Percentiles rank a stretch among this genome's conserved stretches.
phyloP scores from a whole-genome alignment of 1,140 invertebrate genomes.

The Pseudomyrmex dendroicus region DNA sequence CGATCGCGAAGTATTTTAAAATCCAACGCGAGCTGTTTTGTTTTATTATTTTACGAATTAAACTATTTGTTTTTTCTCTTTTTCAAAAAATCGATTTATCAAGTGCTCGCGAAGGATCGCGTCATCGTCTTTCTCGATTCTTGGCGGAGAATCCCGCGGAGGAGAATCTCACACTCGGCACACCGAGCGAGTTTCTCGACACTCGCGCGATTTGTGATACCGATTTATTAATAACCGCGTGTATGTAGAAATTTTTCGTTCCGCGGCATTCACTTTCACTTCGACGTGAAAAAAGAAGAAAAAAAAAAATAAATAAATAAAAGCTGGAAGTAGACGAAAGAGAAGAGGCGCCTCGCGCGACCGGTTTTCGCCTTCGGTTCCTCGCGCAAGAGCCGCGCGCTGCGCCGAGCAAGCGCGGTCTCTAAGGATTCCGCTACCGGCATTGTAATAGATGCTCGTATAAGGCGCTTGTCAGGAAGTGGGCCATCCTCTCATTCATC shows the following conservation, averaged over 20 bases:
- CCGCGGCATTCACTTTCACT: conserved; percentile 54
- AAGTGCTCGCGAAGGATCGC: too few relatives aligned
- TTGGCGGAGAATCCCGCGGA: not conserved
- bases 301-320: too few relatives aligned
- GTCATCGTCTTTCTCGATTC: not conserved
- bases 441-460: conserved; percentile 61
- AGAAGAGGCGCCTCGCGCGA: conserved; percentile 38
- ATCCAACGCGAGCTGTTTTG: too few relatives aligned
- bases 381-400: conserved; percentile 3
- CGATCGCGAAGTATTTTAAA: too few relatives aligned
- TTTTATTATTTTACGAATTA: too few relatives aligned
- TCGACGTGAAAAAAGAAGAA: conserved; percentile 33
- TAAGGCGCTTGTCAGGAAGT: conserved; percentile 54
- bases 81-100: too few relatives aligned
- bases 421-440: conserved; percentile 39
- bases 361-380: conserved; percentile 52
- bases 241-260: conserved; percentile 48
- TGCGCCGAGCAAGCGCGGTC: not conserved
- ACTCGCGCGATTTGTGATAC: conserved; percentile 35
- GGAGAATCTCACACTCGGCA: not conserved
- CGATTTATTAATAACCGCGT: conserved; percentile 51
- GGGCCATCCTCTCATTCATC: conserved; percentile 58
- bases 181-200: conserved; percentile 19
- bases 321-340: conserved; percentile 59
- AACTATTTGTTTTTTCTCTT: too few relatives aligned